phyloP scores from a whole-genome alignment of 2,797 vertebrate species.

The Morus bassanus region DNA sequence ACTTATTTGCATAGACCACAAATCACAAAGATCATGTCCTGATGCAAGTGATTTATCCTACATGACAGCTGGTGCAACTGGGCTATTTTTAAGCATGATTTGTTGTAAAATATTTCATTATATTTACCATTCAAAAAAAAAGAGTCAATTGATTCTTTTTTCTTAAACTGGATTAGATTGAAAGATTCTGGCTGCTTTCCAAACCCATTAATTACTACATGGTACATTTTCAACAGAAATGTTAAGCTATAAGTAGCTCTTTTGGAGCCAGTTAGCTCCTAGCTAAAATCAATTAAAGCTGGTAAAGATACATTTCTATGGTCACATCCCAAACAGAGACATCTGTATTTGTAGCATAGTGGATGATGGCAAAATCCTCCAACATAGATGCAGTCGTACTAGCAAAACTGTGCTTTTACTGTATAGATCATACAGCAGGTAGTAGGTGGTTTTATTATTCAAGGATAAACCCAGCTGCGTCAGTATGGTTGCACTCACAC shows the following conservation, averaged over 20 bases:
- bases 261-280: slow-evolving; percentile 44
- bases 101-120: slow-evolving; percentile 53
- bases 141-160: slow-evolving; percentile 53
- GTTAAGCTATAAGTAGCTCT: slow-evolving; percentile 62
- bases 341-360: neutral
- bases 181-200: slow-evolving; percentile 65
- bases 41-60: slow-evolving; percentile 32
- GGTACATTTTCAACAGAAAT: slow-evolving; percentile 63
- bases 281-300: slow-evolving; percentile 60
- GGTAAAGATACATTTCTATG: slow-evolving; percentile 32
- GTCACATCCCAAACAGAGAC: slow-evolving; percentile 5
- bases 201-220: slow-evolving; percentile 66
- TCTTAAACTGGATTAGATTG: slow-evolving; percentile 60
- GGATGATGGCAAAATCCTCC: neutral
- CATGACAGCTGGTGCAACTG: slow-evolving; percentile 20
- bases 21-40: slow-evolving; percentile 39
- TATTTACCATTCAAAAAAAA: slow-evolving; percentile 59
- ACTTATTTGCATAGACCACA: slow-evolving; percentile 40
- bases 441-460: neutral
- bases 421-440: neutral
- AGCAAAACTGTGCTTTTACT: neutral
- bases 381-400: neutral
- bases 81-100: slow-evolving; percentile 48
- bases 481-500: neutral
- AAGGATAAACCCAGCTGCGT: neutral